Conservation (phyloP, 2,113 vertebrate genomes). For the Mirza zaza region DNA sequence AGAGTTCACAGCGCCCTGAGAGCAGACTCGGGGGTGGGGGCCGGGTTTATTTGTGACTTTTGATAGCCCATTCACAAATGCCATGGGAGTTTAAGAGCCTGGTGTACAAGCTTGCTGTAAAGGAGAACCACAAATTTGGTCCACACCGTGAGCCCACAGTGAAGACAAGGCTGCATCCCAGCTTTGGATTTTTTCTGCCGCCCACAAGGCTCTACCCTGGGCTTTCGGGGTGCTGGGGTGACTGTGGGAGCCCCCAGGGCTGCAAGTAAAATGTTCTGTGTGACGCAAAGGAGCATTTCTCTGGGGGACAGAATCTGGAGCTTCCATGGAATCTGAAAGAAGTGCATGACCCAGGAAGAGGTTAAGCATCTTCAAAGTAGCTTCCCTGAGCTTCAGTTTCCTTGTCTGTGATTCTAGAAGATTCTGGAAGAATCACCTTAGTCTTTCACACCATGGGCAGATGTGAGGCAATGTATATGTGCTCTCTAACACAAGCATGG, state of each 20-base stretch:
- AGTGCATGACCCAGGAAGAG: neutral
- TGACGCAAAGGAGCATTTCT: neutral
- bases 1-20: neutral
- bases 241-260: neutral
- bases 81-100: too few species aligned
- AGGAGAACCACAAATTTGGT: too few species aligned
- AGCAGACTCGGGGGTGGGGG: neutral
- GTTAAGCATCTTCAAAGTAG: neutral
- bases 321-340: neutral
- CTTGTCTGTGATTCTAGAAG: neutral
- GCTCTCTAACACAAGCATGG: fast-evolving
- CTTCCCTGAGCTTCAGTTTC: neutral
- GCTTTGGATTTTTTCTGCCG: neutral
- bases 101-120: neutral
- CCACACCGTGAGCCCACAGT: fast-evolving
- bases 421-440: neutral
- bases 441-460: neutral
- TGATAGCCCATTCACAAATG: too few species aligned
- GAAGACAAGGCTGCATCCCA: fast-evolving
- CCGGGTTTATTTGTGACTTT: fast-evolving
- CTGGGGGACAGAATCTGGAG: neutral
- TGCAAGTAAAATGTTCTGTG: neutral
- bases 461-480: neutral
- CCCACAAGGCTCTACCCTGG: fast-evolving
- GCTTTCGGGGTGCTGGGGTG: neutral